Evolutionary conservation across 2,797 vertebrate genomes (phyloP), one percentile per base, ranked within the genome.

Genomic region (Characodon lateralis): DNA sequence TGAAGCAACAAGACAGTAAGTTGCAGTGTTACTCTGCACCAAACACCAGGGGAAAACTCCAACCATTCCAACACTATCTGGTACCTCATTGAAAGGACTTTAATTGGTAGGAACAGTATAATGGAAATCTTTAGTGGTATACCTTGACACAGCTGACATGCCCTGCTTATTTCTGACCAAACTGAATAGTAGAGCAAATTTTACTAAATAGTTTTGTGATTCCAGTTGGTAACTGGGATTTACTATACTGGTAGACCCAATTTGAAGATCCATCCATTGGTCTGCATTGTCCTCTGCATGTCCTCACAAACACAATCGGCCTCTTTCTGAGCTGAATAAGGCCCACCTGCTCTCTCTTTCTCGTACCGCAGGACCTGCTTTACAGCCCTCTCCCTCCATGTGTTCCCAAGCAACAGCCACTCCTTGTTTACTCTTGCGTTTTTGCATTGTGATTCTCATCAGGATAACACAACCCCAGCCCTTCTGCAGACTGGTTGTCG

Each of bases 351-450:
- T 85, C 74, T 48, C 58, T 74, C 50, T 43, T 26, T 82, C 80
- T 75, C 24, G 39, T 86, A 78, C 84, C 76, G 75, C 85, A n/a
- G 76, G 90, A 87, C 79, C 81, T 61, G 82, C 87, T 92, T 90
- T 88, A 92, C 83, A 78, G 81, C 91, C 84, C 87, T 90, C 91
- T 91, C 82, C 86, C 85, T 88, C 85, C 51, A 81, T 81, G 63
- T 85, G 93, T 96, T 93, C 69, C 95, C 85, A 90, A 89, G 94
- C 94, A 95, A 95, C 95, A 91, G 92, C 87, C 94, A 88, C 92
- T 94, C 94, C 95, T 94, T 95, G 95, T 94, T 95, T 95, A 94
- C 92, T 89, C 92, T 92, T 90, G 82, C 85, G 85, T 93, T 95
- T 94, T 95, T 93, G 93, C 92, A 92, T 93, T 90, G 91, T 91